phyloP scores from a whole-genome alignment of 2,888 invertebrate species.

The Torymus auratus region DNA sequence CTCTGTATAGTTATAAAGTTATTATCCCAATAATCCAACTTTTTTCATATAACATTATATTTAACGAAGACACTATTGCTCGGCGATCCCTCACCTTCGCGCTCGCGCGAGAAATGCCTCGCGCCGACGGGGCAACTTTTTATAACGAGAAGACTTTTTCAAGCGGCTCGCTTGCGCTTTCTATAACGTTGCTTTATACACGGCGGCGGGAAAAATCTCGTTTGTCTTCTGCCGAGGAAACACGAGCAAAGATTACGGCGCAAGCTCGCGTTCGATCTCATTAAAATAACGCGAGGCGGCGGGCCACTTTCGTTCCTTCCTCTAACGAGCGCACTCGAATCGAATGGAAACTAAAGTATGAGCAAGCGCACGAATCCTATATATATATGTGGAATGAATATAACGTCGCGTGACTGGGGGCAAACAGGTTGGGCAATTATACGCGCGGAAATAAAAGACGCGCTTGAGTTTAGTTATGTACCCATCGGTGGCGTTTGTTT shows the following conservation, averaged over 20 bases:
- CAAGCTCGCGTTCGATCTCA: background rate
- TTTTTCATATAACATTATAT: constrained; percentile 49
- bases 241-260: background rate
- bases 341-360: too few relatives aligned
- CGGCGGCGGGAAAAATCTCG: constrained; percentile 14
- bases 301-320: constrained; percentile 1
- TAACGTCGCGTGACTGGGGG: background rate
- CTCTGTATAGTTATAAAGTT: constrained; percentile 36
- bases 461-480: too few relatives aligned
- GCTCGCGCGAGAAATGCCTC: too few relatives aligned
- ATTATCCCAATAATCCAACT: constrained; percentile 23
- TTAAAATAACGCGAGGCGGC: constrained; percentile 31
- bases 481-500: too few relatives aligned
- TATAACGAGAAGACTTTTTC: constrained; percentile 55
- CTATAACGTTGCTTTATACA: constrained; percentile 18
- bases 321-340: constrained; percentile 19
- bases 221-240: constrained; percentile 31
- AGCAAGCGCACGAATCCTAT: too few relatives aligned
- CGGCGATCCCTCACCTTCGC: constrained; percentile 18
- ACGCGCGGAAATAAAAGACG: too few relatives aligned
- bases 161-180: constrained; percentile 11
- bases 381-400: background rate
- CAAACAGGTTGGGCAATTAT: constrained; percentile 8
- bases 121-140: constrained; percentile 34
- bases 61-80: constrained; percentile 43